Evolutionary conservation across 2,888 invertebrate genomes (phyloP), one percentile per base, ranked within the genome.

Genomic region (Sesia apiformis): DNA sequence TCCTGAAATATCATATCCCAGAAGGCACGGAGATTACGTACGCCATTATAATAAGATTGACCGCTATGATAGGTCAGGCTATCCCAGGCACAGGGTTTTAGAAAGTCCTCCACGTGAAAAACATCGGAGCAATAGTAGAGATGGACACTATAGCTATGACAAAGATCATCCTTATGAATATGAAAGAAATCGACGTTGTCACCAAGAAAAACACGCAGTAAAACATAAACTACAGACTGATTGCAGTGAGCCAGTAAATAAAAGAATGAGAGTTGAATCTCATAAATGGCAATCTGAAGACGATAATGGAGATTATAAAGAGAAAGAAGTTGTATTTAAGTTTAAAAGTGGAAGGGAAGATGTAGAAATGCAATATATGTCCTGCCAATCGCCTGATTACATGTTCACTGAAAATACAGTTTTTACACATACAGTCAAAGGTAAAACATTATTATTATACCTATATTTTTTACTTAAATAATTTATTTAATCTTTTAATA

Each of bases 311-410:
- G 56, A 61, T 46, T 23, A 23, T 23, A 23, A 6, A 42, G 5
- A 6, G 42, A 50, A 50, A 50, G 50, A 50, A 5, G 23, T 7
- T 8, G 5, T 50, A 38, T 38, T 38, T 38, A 38, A 38, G 38
- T 50, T 4, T 38, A 3, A 8, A 50, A 39, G 38, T 4, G 4
- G 7, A 38, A 50, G 50, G 7, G 39, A 38, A 39, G 38, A 38
- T 38, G 39, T 3, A 50, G 50, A 50, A 49, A 55, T 63, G 41
- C 66, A 74, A 5, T 56, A 58, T 49, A 61, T 63, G 38, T 76
- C 80, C 53, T 84, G 84, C 54, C 81, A 81, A 62, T 86, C 87
- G 4, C 87, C 87, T 52, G 87, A 86, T 64, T 72, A 73, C 60
- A n/a, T 50, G 56, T 64, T 54, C 51, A 71, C 53, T 49, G 64